Evolutionary conservation across 2,113 vertebrate species (phyloP), one percentile per base, ranked within the genome.

Genomic region (Nyctibius bracteatus): DNA sequence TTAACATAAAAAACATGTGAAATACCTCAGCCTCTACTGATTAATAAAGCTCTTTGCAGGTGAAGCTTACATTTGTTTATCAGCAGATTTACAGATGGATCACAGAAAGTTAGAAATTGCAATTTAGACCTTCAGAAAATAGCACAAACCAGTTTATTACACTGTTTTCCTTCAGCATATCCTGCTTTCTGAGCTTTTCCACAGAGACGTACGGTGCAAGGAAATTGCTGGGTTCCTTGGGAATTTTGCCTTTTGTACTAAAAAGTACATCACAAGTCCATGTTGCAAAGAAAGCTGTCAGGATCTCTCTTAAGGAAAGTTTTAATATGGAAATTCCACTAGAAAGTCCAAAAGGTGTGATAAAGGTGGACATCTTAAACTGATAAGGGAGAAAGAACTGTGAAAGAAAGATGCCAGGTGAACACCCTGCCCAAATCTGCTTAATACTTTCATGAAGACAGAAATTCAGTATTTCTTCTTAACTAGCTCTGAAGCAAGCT

Each of bases 311-410:
- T 51, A 78, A 94, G 62, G 49, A 79, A 95, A 84, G 35, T 79
- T 92, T 91, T 91, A 91, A 88, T 68, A 81, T 49, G n/a, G 61
- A 92, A 94, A 92, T 91, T 85, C 66, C 72, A 66, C 86, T 92
- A 62, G 63, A 88, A 96, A 92, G 46, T 55, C 58, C 3, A 0
- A 66, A 88, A 84, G 46, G 23, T 84, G 51, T 13, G 8, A 52
- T 43, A 63, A 65, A 83, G 57, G 46, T 63, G 15, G 31, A 63
- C 43, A 78, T 43, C 67, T 87, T 78, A 85, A 92, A 79, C 14
- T 20, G 27, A 4, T 55, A 81, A 41, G 23, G 12, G 41, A 93
- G 28, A 70, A 85, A 70, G 94, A 66, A 3, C 14, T 57, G 63
- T 43, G 33, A 74, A 91, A 88, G 51, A 80, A 91, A 51, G 21